These are phyloP conservation scores for Philotrypesis tridentata DNA, from an alignment of 1,140 invertebrate genomes.

Conservation along the genomic window DNA sequence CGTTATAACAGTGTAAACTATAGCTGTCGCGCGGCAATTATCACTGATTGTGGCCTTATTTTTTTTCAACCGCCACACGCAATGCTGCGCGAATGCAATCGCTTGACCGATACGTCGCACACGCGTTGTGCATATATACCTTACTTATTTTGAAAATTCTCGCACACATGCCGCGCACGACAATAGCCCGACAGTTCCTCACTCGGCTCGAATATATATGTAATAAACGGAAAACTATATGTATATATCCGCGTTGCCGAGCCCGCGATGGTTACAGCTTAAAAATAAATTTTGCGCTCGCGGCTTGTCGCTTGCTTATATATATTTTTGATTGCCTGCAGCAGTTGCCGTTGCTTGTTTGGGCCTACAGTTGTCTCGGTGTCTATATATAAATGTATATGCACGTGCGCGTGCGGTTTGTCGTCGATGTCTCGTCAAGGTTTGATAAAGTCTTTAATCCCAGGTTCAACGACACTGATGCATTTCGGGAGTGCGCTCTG, in stretches of 20 bases:
- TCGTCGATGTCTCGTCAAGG: no score
- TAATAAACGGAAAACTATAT: background rate
- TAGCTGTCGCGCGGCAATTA: background rate
- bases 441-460: background rate
- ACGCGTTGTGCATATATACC: background rate
- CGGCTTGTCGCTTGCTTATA: background rate
- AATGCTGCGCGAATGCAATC: background rate
- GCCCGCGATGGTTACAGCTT: background rate
- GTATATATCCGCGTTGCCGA: background rate
- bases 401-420: no score
- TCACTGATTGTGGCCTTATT: background rate
- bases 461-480: background rate
- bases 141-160: background rate
- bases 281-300: background rate
- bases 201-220: no score
- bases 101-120: background rate
- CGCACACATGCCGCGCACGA: background rate
- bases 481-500: background rate
- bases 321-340: slow-evolving; percentile 1
- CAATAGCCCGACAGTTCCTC: background rate
- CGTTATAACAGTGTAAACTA: background rate
- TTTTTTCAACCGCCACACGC: background rate
- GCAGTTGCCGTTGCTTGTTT: background rate
- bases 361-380: background rate
- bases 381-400: background rate